phyloP scores from a whole-genome alignment of 1,140 invertebrate genomes.

The Drosophila prosaltans region DNA sequence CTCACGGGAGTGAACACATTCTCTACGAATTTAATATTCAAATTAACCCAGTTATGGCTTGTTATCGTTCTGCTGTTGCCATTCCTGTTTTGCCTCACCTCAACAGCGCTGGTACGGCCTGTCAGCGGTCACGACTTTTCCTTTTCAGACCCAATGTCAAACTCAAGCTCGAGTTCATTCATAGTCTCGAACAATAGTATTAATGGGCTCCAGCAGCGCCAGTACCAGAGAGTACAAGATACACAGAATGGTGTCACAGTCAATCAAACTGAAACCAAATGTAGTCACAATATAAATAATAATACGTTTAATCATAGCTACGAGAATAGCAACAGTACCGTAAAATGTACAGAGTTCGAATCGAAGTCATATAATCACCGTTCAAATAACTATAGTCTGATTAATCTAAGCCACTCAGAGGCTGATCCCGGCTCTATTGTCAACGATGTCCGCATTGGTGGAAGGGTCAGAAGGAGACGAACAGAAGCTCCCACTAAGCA shows the following conservation, averaged over 20 bases:
- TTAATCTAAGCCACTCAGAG: slow-evolving; percentile 54
- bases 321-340: not conserved
- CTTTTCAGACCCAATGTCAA: slow-evolving; percentile 32
- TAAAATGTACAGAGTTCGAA: slow-evolving; percentile 13
- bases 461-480: not conserved
- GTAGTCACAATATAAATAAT: slow-evolving; percentile 9
- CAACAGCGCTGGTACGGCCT: slow-evolving; percentile 24
- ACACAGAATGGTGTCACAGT: slow-evolving; percentile 5
- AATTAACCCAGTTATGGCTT: slow-evolving; percentile 52
- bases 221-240: slow-evolving; percentile 1
- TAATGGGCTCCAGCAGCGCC: slow-evolving; percentile 4
- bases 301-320: not conserved
- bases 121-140: slow-evolving; percentile 33
- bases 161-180: slow-evolving; percentile 10
- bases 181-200: slow-evolving; percentile 1
- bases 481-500: not conserved
- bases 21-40: slow-evolving; percentile 30
- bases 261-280: slow-evolving; percentile 23
- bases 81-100: slow-evolving; percentile 34
- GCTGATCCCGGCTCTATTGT: not conserved
- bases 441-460: slow-evolving; percentile 7
- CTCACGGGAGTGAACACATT: not conserved
- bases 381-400: slow-evolving; percentile 62
- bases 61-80: slow-evolving; percentile 49
- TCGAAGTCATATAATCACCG: slow-evolving; percentile 20